Evolutionary conservation across 2,797 vertebrate species (phyloP).

Genomic region (Telmatherina bonti): DNA sequence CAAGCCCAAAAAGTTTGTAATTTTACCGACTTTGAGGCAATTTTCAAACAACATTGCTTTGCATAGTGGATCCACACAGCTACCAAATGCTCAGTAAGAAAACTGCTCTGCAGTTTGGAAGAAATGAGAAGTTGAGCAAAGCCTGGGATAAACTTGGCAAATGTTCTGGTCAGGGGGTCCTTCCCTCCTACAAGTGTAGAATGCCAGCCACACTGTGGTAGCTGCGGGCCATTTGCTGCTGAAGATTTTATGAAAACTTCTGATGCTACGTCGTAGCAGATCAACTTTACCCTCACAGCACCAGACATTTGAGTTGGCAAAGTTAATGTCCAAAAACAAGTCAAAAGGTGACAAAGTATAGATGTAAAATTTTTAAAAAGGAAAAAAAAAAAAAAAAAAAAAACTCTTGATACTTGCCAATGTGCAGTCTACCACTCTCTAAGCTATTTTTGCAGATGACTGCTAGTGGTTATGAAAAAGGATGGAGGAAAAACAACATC

Average conservation of each 20-base stretch:
- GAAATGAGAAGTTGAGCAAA: constrained; percentile 14
- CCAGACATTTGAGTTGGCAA: constrained; percentile 3
- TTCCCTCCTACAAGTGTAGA: constrained; percentile 17
- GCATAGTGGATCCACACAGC: neutral
- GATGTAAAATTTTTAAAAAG: neutral
- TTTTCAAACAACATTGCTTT: neutral
- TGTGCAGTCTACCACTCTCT: constrained; percentile 6
- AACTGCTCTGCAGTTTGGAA: neutral
- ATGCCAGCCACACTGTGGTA: neutral
- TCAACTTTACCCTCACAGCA: constrained; percentile 9
- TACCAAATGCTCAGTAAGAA: neutral
- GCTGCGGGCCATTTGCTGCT: constrained; percentile 22
- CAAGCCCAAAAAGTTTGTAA: neutral
- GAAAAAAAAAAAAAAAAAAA: neutral
- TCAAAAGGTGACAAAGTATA: constrained; percentile 30
- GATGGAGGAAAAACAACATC: constrained; percentile 1
- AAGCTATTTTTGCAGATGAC: neutral
- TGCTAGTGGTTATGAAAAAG: constrained; percentile 12
- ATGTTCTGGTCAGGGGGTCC: constrained; percentile 27
- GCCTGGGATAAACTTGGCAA: constrained; percentile 32
- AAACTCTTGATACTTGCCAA: constrained; percentile 1
- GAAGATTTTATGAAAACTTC: constrained; percentile 21
- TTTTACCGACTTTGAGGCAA: neutral
- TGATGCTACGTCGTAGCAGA: constrained; percentile 5
- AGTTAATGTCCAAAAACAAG: constrained; percentile 34